A percentile compares a stretch with the other conserved stretches of the same genome.
Evolutionary conservation across 2,797 vertebrate genomes (phyloP).

Genomic region (Carapus acus): DNA sequence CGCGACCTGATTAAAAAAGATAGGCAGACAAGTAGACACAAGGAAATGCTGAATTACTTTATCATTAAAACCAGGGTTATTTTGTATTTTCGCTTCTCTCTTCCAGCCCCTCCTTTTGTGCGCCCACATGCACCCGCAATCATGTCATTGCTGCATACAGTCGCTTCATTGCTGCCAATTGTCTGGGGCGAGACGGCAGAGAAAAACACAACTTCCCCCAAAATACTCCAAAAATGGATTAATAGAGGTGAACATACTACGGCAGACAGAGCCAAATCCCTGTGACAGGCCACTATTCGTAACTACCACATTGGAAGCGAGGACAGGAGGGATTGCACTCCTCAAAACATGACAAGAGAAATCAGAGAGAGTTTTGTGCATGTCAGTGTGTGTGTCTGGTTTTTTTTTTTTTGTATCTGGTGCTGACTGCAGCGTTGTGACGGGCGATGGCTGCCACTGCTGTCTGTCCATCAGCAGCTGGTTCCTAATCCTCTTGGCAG

Average conservation of each 20-base stretch:
- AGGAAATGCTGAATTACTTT: conserved; percentile 6
- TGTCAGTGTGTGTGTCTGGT: too few species aligned
- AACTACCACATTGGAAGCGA: conserved; percentile 38
- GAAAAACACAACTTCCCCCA: conserved; percentile 45
- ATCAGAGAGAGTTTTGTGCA: conserved; percentile 4
- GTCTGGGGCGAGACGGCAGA: conserved; percentile 43
- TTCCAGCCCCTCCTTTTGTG: too few species aligned
- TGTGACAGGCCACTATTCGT: conserved; percentile 47
- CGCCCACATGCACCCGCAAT: too few species aligned
- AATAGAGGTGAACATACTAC: conserved; percentile 55
- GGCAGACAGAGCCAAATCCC: conserved; percentile 57
- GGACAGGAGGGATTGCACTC: conserved; percentile 1
- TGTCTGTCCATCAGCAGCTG: conserved; percentile 66
- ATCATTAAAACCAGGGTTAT: background rate
- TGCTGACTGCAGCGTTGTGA: conserved; percentile 24
- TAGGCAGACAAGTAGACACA: background rate
- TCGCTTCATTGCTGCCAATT: conserved; percentile 14
- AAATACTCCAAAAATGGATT: conserved; percentile 66
- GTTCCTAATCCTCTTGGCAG: conserved; percentile 75
- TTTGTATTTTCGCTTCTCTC: too few species aligned
- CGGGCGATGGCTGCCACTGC: conserved; percentile 49
- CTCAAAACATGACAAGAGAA: conserved; percentile 15
- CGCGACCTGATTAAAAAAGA: conserved; percentile 50
- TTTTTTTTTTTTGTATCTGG: conserved; percentile 20
- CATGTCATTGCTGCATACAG: too few species aligned